Base-by-base conservation (phyloP, 2,888 invertebrate species). In the Cybosia mesomella region DNA sequence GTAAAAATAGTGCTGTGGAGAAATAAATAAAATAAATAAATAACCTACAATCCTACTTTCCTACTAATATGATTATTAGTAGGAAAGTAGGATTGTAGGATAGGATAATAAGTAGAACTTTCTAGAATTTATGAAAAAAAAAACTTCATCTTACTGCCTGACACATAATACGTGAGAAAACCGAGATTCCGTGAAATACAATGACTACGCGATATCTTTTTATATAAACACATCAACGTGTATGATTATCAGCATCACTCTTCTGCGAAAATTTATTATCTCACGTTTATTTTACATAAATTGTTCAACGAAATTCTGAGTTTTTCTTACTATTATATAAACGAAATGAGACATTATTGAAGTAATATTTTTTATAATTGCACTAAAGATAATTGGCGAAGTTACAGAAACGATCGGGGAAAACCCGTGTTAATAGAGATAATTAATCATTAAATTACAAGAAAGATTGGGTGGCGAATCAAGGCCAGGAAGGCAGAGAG, bases 221-320 rank as follows among this genome's bases (percentile, higher is more conserved):
- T 53, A 66, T 22, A 62, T 58, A 54, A 65, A 66, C 28, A 66
- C 58, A 57, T 58, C 62, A 57, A 61, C 57, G 28, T 36, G 21
- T 64, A 13, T 39, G 55, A 64, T 68, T 61, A 61, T 55, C 32
- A 55, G 39, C 55, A 39, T 69, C 65, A 54, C 21, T 18, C 34
- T 69, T 69, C 69, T 58, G 49, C n/a, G 69, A 58, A 65, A 58
- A 62, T 62, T 58, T 58, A 39, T 59, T 60, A 58, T 60, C 54
- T 55, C 11, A 21, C 55, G 55, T 39, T 43, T 21, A 66, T 32
- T 61, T 55, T 32, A 57, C 39, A 39, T 59, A 60, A 5, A 54
- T 60, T 61, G 5, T 53, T 58, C 36, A 36, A 57, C 64, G 8
- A 39, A 64, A 36, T 64, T 22, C 22, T n/a, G 11, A 64, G 55